These are phyloP conservation scores for Amblyteles armatorius DNA, from an alignment of 2,888 invertebrate species.

Conservation along the genomic window DNA sequence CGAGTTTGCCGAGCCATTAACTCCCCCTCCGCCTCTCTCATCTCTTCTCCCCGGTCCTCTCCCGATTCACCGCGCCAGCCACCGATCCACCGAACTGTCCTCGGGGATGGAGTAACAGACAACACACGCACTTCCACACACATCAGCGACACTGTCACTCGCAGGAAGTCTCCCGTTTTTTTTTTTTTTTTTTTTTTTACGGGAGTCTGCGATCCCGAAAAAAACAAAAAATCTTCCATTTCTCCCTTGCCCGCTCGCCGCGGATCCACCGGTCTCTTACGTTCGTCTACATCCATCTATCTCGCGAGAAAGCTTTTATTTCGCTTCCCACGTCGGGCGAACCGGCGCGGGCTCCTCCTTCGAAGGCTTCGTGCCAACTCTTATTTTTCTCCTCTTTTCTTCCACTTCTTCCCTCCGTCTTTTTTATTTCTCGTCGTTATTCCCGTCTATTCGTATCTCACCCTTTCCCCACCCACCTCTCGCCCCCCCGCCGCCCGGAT, in stretches of 20 bases:
- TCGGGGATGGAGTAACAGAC: neutral
- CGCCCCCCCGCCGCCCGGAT: neutral
- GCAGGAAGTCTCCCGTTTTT: slow-evolving; percentile 33
- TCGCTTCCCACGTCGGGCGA: slow-evolving; percentile 65
- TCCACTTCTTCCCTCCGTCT: slow-evolving; percentile 6
- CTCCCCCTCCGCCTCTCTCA: slow-evolving; percentile 7
- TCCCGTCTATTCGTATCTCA: slow-evolving; percentile 1
- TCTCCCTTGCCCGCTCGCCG: neutral
- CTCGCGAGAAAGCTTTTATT: slow-evolving; percentile 62
- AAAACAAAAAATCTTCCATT: slow-evolving; percentile 21
- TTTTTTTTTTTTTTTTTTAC: slow-evolving; percentile 39
- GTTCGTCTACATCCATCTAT: slow-evolving; percentile 48
- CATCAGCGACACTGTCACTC: slow-evolving; percentile 15
- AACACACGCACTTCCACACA: neutral
- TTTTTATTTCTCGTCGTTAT: slow-evolving; percentile 8
- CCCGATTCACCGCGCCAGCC: slow-evolving; percentile 4
- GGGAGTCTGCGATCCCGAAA: slow-evolving; percentile 10
- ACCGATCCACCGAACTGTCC: slow-evolving; percentile 3
- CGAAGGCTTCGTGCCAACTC: slow-evolving; percentile 62
- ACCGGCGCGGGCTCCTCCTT: slow-evolving; percentile 45
- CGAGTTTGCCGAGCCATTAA: slow-evolving; percentile 55
- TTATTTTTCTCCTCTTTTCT: slow-evolving; percentile 27
- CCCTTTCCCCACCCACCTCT: neutral
- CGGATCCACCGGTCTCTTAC: slow-evolving; percentile 5
- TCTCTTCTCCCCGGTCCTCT: slow-evolving; percentile 9